Evolutionary conservation across 2,888 invertebrate species (phyloP).

Genomic region (Drosophila macrospina): DNA sequence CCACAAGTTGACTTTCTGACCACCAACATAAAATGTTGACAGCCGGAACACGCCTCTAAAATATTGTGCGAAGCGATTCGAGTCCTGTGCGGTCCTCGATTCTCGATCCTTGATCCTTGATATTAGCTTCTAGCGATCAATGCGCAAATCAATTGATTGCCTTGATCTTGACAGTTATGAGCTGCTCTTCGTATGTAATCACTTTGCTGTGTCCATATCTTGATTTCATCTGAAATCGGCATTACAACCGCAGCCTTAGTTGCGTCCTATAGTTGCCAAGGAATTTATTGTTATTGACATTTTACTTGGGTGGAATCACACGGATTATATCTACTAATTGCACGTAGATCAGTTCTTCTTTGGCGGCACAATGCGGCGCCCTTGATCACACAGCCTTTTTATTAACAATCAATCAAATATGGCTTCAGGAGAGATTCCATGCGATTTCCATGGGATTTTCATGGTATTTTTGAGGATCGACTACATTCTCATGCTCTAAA

Average conservation of each 20-base stretch:
- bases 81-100: constrained; percentile 66
- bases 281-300: constrained; percentile 80
- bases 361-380: constrained; percentile 44
- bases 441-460: not conserved
- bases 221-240: constrained; percentile 47
- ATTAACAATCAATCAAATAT: constrained; percentile 32
- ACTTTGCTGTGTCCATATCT: constrained; percentile 54
- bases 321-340: constrained; percentile 79
- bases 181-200: constrained; percentile 58
- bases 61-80: constrained; percentile 74
- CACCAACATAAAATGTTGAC: constrained; percentile 86
- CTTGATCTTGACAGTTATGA: constrained; percentile 74
- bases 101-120: constrained; percentile 2
- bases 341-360: constrained; percentile 32
- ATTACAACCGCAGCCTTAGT: not conserved
- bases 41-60: constrained; percentile 85
- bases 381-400: constrained; percentile 46
- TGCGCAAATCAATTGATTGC: constrained; percentile 73
- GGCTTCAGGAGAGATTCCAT: not conserved
- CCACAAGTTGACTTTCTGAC: constrained; percentile 78
- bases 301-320: constrained; percentile 73
- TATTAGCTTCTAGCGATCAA: constrained; percentile 36
- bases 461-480: not conserved
- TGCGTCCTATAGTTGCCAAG: constrained; percentile 42
- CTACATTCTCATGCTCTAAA: not conserved